phyloP scores from a whole-genome alignment of 2,888 invertebrate species.

The Zaprionus bogoriensis region DNA sequence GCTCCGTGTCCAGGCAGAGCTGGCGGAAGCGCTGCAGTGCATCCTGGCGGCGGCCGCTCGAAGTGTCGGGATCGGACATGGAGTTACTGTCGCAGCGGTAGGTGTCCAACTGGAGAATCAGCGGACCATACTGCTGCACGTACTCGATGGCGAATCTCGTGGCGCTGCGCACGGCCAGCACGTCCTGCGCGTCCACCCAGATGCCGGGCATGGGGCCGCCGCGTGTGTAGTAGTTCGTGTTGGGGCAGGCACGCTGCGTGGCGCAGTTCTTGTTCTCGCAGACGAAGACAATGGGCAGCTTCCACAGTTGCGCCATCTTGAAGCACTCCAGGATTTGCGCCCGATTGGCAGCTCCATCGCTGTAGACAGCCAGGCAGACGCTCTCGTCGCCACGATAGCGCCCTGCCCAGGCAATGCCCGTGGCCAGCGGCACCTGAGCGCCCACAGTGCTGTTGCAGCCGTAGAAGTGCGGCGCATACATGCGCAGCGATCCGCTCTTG shows the following conservation, averaged over 20 bases:
- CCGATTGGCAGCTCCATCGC: slow-evolving; percentile 96
- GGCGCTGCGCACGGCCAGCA: slow-evolving; percentile 94
- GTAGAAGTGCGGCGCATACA: slow-evolving; percentile 95
- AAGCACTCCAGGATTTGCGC: slow-evolving; percentile 95
- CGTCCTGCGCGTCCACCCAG: slow-evolving; percentile 99
- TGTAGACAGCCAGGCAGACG: slow-evolving; percentile 94
- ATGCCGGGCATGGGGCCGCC: slow-evolving; percentile 97
- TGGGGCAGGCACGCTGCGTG: slow-evolving; percentile 93
- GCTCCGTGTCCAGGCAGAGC: slow-evolving; percentile 88
- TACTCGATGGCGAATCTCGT: slow-evolving; percentile 91
- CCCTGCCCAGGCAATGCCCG: slow-evolving; percentile 94
- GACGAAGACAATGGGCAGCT: slow-evolving; percentile 94
- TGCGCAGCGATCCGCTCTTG: slow-evolving; percentile 99
- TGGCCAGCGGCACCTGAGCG: slow-evolving; percentile 98
- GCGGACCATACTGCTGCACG: slow-evolving; percentile 93
- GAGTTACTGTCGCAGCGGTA: slow-evolving; percentile 99
- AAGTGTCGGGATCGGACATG: slow-evolving; percentile 99
- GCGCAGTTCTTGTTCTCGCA: slow-evolving; percentile 99
- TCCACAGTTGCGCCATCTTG: slow-evolving; percentile 98
- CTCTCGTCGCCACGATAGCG: slow-evolving; percentile 93
- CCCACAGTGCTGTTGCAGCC: slow-evolving; percentile 99
- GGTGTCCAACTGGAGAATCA: slow-evolving; percentile 96
- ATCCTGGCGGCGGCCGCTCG: slow-evolving; percentile 96
- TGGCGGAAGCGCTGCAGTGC: slow-evolving; percentile 97
- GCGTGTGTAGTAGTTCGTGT: slow-evolving; percentile 93